These are phyloP conservation scores for Chalcis sispes DNA, from an alignment of 2,888 invertebrate species.

Conservation along the genomic window DNA sequence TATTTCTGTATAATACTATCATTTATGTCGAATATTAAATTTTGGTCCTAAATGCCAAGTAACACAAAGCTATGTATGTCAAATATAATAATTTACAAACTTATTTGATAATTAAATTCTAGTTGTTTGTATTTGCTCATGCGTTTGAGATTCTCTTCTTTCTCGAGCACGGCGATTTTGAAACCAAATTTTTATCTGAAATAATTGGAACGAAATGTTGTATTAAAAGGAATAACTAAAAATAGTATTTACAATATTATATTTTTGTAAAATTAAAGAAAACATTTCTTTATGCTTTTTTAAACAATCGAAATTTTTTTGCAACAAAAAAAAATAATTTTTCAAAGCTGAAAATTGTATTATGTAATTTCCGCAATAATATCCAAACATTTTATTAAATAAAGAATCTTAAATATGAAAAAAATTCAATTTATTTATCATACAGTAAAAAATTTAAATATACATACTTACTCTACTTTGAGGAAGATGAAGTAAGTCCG, in stretches of 20 bases:
- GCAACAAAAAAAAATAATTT: too few relatives aligned
- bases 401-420: constrained; percentile 40
- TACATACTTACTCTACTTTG: constrained; percentile 81
- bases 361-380: constrained; percentile 45
- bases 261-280: constrained; percentile 43
- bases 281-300: constrained; percentile 1
- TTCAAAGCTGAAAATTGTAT: constrained; percentile 37
- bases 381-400: constrained; percentile 43
- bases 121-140: constrained; percentile 21
- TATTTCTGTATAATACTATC: constrained; percentile 50
- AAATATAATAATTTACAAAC: constrained; percentile 27
- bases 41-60: constrained; percentile 37
- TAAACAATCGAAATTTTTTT: too few relatives aligned
- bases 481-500: constrained; percentile 81
- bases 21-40: constrained; percentile 42
- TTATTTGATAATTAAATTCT: constrained; percentile 39
- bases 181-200: constrained; percentile 84
- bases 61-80: constrained; percentile 19
- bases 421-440: constrained; percentile 21
- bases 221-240: not conserved
- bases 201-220: constrained; percentile 24
- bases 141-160: constrained; percentile 78
- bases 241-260: constrained; percentile 12
- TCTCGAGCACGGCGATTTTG: constrained; percentile 88
- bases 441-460: not conserved